Evolutionary conservation across 2,888 invertebrate species (phyloP).

Genomic region (Himalopsyche kuldschensis): DNA sequence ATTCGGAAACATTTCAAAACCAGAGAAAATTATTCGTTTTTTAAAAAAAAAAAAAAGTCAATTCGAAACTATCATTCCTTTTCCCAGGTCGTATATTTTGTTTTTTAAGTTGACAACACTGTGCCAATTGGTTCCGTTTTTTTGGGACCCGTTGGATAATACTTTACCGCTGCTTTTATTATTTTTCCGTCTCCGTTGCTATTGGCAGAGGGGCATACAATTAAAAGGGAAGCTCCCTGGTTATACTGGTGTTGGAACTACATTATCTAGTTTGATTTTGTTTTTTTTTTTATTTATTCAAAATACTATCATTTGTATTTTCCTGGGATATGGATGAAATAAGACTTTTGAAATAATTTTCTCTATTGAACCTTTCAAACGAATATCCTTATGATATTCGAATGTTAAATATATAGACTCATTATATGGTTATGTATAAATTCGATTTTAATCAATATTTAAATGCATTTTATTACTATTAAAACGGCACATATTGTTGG

Average conservation of each 20-base stretch:
- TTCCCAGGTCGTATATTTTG: conserved; percentile 37
- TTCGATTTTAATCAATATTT: not conserved
- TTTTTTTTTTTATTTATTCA: conserved; percentile 29
- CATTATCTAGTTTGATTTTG: conserved; percentile 32
- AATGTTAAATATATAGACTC: not conserved
- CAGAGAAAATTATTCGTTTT: conserved; percentile 37
- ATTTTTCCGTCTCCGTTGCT: conserved; percentile 41
- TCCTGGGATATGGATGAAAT: conserved; percentile 38
- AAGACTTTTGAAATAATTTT: conserved; percentile 36
- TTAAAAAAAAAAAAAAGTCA: conserved; percentile 8
- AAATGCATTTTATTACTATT: not conserved
- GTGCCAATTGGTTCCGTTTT: conserved; percentile 62
- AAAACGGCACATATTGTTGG: not conserved
- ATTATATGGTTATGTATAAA: not conserved
- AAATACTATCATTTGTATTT: conserved; percentile 24
- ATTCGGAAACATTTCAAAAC: conserved; percentile 10
- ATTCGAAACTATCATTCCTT: conserved; percentile 11
- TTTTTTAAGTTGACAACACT: conserved; percentile 41
- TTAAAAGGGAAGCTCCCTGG: conserved; percentile 18
- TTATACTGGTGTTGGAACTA: conserved; percentile 38
- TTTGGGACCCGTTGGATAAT: conserved; percentile 55
- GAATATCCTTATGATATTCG: not conserved
- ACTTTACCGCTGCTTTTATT: conserved; percentile 41
- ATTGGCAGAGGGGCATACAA: not conserved
- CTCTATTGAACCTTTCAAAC: conserved; percentile 14